phyloP scores from a whole-genome alignment of 2,797 vertebrate species.

The Hyperoplus immaculatus region DNA sequence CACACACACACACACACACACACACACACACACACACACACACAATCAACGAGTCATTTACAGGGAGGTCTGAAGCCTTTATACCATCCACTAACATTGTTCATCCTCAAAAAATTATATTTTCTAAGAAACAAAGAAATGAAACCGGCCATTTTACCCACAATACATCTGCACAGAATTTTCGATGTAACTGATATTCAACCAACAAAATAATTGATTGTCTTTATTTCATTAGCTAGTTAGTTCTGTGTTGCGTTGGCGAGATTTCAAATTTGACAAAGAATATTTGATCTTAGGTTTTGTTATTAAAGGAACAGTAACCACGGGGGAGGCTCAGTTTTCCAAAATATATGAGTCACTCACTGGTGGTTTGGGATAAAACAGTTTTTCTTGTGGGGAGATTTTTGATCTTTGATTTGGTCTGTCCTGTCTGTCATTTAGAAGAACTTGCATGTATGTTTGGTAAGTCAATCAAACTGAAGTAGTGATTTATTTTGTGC shows the following conservation, averaged over 20 bases:
- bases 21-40: too few relatives aligned
- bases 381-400: neutral
- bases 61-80: conserved; percentile 47
- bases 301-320: conserved; percentile 5
- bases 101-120: conserved; percentile 34
- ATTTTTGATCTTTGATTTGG: conserved; percentile 4
- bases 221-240: conserved; percentile 45
- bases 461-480: neutral
- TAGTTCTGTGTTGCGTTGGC: conserved; percentile 5
- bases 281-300: neutral
- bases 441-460: neutral
- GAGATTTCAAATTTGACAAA: conserved; percentile 23
- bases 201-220: conserved; percentile 42
- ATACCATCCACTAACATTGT: conserved; percentile 47
- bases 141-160: conserved; percentile 23
- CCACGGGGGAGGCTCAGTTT: neutral
- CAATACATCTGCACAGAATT: conserved; percentile 49
- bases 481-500: too few relatives aligned
- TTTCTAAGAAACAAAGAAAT: conserved; percentile 33
- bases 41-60: neutral
- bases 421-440: conserved; percentile 1
- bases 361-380: neutral
- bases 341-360: conserved; percentile 13
- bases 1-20: too few relatives aligned
- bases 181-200: conserved; percentile 23